These are phyloP conservation scores for Campoletis raptor DNA, from an alignment of 2,888 invertebrate genomes.

Conservation along the genomic window DNA sequence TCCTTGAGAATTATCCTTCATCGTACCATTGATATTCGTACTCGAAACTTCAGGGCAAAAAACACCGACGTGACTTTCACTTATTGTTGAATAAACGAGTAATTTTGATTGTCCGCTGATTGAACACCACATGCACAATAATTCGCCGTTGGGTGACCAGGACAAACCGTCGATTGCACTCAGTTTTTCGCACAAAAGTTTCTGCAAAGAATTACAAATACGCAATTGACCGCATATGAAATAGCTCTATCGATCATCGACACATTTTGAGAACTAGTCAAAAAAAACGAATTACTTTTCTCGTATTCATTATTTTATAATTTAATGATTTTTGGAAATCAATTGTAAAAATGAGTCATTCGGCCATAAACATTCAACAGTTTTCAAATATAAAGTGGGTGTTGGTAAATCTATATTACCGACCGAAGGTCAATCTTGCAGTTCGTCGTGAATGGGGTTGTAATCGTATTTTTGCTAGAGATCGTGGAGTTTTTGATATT, in stretches of 20 bases:
- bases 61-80: constrained; percentile 79
- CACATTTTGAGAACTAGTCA: not conserved
- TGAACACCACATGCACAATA: constrained; percentile 82
- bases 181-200: constrained; percentile 81
- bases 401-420: not conserved
- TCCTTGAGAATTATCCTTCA: constrained; percentile 62
- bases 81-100: constrained; percentile 79
- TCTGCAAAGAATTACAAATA: constrained; percentile 74
- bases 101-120: constrained; percentile 78
- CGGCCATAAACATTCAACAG: not conserved
- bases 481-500: not conserved
- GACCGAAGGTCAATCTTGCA: not conserved
- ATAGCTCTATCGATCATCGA: not conserved
- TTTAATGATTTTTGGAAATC: not conserved
- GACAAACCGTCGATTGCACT: constrained; percentile 79
- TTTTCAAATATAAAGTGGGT: not conserved
- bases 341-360: not conserved
- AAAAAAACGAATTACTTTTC: too few species aligned
- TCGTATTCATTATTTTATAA: too few species aligned
- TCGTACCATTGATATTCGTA: not conserved
- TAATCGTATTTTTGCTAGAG: not conserved
- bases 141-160: constrained; percentile 82
- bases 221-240: not conserved
- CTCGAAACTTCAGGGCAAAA: constrained; percentile 74
- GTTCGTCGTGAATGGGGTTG: not conserved